Percentiles rank a stretch among this genome's conserved stretches.
Evolutionary conservation across 2,113 vertebrate genomes (phyloP).

Genomic region (Petaurus breviceps): DNA sequence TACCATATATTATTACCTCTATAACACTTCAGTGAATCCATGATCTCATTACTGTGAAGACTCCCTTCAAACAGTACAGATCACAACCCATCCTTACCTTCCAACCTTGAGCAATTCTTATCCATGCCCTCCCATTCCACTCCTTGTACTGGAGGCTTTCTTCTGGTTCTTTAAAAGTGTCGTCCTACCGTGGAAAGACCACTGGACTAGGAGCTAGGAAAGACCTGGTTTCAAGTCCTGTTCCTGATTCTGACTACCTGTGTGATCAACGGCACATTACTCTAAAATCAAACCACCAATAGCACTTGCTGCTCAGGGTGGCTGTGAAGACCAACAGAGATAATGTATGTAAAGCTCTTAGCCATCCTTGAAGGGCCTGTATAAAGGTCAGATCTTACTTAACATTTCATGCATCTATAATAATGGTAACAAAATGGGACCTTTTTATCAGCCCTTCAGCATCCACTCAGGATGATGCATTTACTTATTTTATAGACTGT

Average conservation of each 20-base stretch:
- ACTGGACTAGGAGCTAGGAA: not conserved
- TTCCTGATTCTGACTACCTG: not conserved
- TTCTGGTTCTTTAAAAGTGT: not conserved
- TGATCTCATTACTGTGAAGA: not conserved
- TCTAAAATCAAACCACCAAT: not conserved
- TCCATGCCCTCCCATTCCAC: not conserved
- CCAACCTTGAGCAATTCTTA: not conserved
- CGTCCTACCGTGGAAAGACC: not conserved
- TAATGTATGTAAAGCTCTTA: not conserved
- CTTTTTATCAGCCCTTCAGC: not conserved
- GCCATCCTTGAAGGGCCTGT: not conserved
- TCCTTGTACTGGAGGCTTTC: not conserved
- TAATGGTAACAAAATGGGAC: conserved; percentile 29
- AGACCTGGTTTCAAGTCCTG: not conserved
- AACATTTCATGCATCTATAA: not conserved
- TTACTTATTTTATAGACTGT: conserved; percentile 11
- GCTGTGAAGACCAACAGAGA: not conserved
- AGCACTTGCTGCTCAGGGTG: not conserved
- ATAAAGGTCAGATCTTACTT: not conserved
- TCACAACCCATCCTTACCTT: too few relatives aligned
- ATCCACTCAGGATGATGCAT: conserved; percentile 5
- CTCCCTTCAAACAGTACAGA: not conserved
- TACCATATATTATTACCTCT: conserved; percentile 2
- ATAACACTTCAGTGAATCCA: not conserved
- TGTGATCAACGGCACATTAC: not conserved